phyloP scores from a whole-genome alignment of 2,888 invertebrate genomes.

The Tryphoninae sp. region DNA sequence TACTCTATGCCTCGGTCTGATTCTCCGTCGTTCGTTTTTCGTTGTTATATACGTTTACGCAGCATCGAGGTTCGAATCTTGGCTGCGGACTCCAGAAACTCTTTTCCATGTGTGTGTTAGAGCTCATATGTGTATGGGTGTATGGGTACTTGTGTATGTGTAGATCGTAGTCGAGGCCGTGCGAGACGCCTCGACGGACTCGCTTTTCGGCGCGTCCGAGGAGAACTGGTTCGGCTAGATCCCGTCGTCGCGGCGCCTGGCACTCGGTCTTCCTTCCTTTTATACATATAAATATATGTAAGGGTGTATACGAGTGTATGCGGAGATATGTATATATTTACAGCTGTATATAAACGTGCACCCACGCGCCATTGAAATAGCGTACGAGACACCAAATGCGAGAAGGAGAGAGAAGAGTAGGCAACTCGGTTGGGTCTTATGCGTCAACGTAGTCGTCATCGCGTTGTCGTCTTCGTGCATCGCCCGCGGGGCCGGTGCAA shows the following conservation, averaged over 20 bases:
- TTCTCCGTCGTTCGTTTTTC: constrained; percentile 22
- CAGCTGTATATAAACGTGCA: constrained; percentile 1
- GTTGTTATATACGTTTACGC: background rate
- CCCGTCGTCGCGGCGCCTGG: constrained; percentile 49
- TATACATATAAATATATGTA: background rate
- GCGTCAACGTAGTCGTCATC: constrained; percentile 33
- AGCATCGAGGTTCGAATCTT: constrained; percentile 33
- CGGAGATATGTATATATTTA: background rate
- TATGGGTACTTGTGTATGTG: background rate
- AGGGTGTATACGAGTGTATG: background rate
- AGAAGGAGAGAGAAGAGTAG: constrained; percentile 27
- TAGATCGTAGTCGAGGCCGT: constrained; percentile 30
- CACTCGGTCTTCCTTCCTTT: background rate
- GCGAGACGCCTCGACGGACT: constrained; percentile 46
- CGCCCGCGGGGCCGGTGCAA: constrained; percentile 7
- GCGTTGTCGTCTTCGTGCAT: background rate
- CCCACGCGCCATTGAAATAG: constrained; percentile 47
- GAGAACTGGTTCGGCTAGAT: constrained; percentile 47
- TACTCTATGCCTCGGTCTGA: constrained; percentile 23
- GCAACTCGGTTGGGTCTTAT: constrained; percentile 26
- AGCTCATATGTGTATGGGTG: too few relatives aligned
- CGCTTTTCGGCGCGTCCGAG: constrained; percentile 44
- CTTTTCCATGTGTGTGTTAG: background rate
- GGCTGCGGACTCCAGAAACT: constrained; percentile 21
- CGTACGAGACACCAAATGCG: constrained; percentile 9